These are phyloP conservation scores for Aporophyla nigra DNA, from an alignment of 2,888 invertebrate species.

Conservation along the genomic window DNA sequence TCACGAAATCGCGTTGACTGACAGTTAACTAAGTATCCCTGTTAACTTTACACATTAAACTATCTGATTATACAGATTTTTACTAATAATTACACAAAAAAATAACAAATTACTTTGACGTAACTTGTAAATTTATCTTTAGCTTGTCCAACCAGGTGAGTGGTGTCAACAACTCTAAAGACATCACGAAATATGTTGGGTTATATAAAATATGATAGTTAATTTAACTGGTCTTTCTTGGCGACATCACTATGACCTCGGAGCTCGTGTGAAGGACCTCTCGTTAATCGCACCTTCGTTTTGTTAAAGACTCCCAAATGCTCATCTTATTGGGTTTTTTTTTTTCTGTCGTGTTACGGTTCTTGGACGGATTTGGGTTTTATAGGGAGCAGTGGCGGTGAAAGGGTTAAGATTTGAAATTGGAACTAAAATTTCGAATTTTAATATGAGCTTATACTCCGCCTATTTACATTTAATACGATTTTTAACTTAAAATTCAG, in stretches of 20 bases:
- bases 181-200: conserved; percentile 53
- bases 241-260: conserved; percentile 69
- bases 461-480: not conserved
- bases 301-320: conserved; percentile 55
- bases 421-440: not conserved
- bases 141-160: not conserved
- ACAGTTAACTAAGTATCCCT: conserved; percentile 35
- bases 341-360: conserved; percentile 26
- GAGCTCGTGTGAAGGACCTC: conserved; percentile 67
- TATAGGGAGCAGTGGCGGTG: not conserved
- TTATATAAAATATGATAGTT: conserved; percentile 82
- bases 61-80: conserved; percentile 25
- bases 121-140: conserved; percentile 45
- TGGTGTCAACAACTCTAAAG: conserved; percentile 75
- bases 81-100: conserved; percentile 23
- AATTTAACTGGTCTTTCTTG: conserved; percentile 73
- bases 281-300: conserved; percentile 60
- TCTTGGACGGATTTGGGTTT: conserved; percentile 7
- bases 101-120: conserved; percentile 38
- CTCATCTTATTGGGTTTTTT: conserved; percentile 27
- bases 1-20: conserved; percentile 39
- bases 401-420: conserved; percentile 26
- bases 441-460: not conserved
- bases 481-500: not conserved
- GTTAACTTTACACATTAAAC: conserved; percentile 25